Evolutionary conservation across 2,888 invertebrate species (phyloP), one percentile per base, ranked within the genome.

Genomic region (Andrena hattorfiana): DNA sequence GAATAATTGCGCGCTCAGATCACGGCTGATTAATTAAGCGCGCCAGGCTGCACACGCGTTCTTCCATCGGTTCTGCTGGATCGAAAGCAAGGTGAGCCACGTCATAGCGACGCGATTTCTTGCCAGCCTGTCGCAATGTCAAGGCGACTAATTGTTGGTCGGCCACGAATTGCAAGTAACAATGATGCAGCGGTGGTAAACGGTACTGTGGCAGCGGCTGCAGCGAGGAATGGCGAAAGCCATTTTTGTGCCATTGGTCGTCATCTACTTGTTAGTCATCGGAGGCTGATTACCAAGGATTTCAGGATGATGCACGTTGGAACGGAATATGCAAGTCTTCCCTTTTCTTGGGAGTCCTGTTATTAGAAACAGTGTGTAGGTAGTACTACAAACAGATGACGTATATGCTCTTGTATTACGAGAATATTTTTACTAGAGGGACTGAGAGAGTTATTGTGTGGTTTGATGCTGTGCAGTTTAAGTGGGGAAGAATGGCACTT

Each of bases 11-110:
- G 10, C 54, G 66, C 26, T 49, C 72, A 54, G 42, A 82, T 70
- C 60, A 68, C 10, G 56, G 8, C 2, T 32, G 54, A 60, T 66
- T 28, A 51, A 62, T 56, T 49, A 32, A 56, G 16, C 63, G 54
- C 32, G 28, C 54, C 62, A 68, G 70, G 69, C 35, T 56, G 48
- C 35, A 59, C 32, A 49, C 59, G 62, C 48, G 8, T 67, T 63
- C 70, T 54, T 64, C 74, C 48, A 75, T 79, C 80, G 67, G 66
- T 68, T 83, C 76, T 73, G 42, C 79, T 76, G 71, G 67, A 84
- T 85, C 70, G 72, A 72, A 83, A 67, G 71, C 86, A 84, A 86
- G 87, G 87, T 81, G 82, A 87, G 70, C 60, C 74, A 77, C 81
- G 85, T 77, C 70, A 83, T 67, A 72, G 72, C 70, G 32, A 28